A percentile compares a stretch with the other conserved stretches of the same genome.
Evolutionary conservation across 2,888 invertebrate genomes (phyloP).

Genomic region (Sialis lutaria): DNA sequence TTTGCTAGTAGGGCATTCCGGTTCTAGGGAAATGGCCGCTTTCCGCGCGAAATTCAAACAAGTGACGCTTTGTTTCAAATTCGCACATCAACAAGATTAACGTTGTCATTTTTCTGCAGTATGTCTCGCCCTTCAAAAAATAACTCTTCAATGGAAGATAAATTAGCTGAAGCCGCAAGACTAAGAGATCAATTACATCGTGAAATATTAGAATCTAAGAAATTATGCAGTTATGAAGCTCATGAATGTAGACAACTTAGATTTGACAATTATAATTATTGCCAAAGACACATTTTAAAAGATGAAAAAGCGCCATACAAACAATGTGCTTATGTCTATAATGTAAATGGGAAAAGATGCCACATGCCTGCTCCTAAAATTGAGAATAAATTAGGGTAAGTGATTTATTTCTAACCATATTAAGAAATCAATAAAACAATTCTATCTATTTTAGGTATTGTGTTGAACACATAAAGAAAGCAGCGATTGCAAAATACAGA

Average conservation of each 20-base stretch:
- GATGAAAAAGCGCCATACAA: constrained; percentile 72
- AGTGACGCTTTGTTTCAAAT: neutral
- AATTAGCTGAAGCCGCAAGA: constrained; percentile 15
- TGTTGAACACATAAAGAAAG: constrained; percentile 47
- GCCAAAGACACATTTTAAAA: constrained; percentile 65
- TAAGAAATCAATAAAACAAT: neutral
- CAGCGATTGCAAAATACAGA: constrained; percentile 42
- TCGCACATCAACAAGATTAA: neutral
- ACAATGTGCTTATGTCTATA: constrained; percentile 55
- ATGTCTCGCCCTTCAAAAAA: neutral
- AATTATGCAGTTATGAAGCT: constrained; percentile 40
- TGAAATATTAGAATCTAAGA: constrained; percentile 41
- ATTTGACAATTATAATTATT: constrained; percentile 57
- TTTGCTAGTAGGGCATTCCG: neutral
- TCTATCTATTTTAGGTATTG: constrained; percentile 34
- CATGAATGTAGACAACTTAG: constrained; percentile 50
- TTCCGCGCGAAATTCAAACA: neutral
- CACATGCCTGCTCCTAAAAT: constrained; percentile 56
- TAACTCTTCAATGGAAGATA: constrained; percentile 1
- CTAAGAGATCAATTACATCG: constrained; percentile 34
- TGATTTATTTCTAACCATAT: constrained; percentile 7
- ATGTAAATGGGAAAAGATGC: constrained; percentile 56
- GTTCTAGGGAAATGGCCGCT: neutral
- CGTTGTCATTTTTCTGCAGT: neutral
- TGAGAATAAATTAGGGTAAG: constrained; percentile 46